Conservation (phyloP, 2,797 vertebrate genomes). For the Cuniculus paca region DNA sequence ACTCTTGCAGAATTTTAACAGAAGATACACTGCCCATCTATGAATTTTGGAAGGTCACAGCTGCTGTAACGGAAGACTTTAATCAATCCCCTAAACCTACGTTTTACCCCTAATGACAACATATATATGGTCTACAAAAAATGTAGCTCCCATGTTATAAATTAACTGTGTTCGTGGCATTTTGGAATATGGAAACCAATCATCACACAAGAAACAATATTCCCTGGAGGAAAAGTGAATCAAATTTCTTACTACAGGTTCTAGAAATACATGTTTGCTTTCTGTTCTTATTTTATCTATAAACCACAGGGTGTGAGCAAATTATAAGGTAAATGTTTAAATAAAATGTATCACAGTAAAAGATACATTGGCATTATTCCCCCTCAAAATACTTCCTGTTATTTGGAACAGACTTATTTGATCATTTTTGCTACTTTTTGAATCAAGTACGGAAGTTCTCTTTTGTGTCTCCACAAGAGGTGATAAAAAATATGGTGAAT, state of each 20-base stretch:
- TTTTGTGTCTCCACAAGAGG: background rate
- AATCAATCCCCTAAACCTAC: slow-evolving; percentile 11
- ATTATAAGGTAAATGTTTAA: background rate
- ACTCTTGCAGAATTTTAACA: background rate
- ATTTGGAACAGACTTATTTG: background rate
- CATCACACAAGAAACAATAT: slow-evolving; percentile 30
- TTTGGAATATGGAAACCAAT: background rate
- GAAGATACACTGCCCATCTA: background rate
- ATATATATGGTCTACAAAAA: background rate
- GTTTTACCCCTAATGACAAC: background rate
- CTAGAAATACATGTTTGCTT: slow-evolving; percentile 44
- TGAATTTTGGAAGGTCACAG: slow-evolving; percentile 49
- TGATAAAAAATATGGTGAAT: background rate
- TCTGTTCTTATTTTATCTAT: background rate
- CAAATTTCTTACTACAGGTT: background rate
- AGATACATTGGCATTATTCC: background rate
- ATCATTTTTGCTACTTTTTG: background rate
- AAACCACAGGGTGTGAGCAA: background rate
- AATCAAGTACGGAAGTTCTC: background rate
- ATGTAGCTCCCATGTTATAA: background rate
- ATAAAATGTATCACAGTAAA: background rate
- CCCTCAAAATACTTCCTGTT: background rate
- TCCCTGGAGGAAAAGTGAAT: background rate
- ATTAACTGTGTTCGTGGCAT: background rate
- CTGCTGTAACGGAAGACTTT: slow-evolving; percentile 14